Base-by-base conservation (phyloP, 1,140 invertebrate species). In the Catajapyx aquilonaris region DNA sequence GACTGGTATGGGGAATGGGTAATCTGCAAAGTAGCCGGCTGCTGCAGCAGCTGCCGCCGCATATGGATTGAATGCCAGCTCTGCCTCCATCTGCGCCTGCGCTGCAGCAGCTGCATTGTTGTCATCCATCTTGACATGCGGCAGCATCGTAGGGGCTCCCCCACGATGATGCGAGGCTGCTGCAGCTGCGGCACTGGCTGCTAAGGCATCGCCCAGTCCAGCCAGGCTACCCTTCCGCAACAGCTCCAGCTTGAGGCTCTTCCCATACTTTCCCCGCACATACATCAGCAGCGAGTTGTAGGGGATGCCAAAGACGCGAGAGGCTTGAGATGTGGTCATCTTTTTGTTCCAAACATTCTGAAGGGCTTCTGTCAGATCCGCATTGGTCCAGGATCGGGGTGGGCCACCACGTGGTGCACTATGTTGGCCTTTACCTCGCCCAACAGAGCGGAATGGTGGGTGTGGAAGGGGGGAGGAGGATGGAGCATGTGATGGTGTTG, bases 341-440 rank as follows among this genome's bases (percentile, higher is more conserved):
- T 84, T 85, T 50, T 85, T 85, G 53, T 85, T 85, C 83, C 83
- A 87, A 1, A 87, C 81, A 53, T 85, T 80, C 47, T 84, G 79
- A 11, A 87, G 60, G 0, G 81, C 81, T 55, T 86, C 76, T 10
- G 81, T 86, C 9, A 87, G 63, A 49, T 87, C 83, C 0, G 76
- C 76, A 57, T 87, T 87, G 13, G 81, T 86, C 83, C 83, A 87
- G 0, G 81, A 84, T 16, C 83, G 61, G 0, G 83, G 83, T 1
- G 81, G 83, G 1, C 81, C 83, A 5, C 83, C 83, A 23, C 83
- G 60, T 4, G 83, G 81, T 1, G 81, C 81, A 45, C 77, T 81
- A 61, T 86, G 81, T 48, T 87, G 81, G 5, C 81, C 81, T 51
- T 83, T 85, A 25, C 79, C 78, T 48, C 78, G 63, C 4, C 69